A percentile compares a stretch with the other conserved stretches of the same genome.
These are phyloP conservation scores for Tachina lurida DNA, from an alignment of 2,888 invertebrate genomes.

Conservation along the genomic window DNA sequence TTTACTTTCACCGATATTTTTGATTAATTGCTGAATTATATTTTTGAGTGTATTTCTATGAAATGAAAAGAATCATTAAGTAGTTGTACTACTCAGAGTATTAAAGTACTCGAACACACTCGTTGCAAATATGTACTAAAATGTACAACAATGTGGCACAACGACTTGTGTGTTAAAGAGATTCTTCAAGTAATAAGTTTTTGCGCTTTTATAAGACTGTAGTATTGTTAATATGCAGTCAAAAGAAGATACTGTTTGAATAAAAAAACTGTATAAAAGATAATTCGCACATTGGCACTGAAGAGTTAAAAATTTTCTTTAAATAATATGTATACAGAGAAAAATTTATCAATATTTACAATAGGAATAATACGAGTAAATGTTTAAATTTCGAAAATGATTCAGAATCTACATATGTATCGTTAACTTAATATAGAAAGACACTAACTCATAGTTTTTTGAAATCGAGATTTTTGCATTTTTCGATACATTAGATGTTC, in stretches of 20 bases:
- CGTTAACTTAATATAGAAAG: too few relatives aligned
- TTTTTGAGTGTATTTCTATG: constrained; percentile 46
- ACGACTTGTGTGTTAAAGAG: constrained; percentile 63
- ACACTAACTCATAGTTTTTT: too few relatives aligned
- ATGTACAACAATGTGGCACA: constrained; percentile 61
- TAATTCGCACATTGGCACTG: constrained; percentile 48
- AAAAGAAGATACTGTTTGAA: constrained; percentile 44
- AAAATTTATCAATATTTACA: too few relatives aligned
- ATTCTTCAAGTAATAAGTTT: constrained; percentile 55
- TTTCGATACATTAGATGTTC: too few relatives aligned
- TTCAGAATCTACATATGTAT: too few relatives aligned
- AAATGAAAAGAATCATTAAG: constrained; percentile 61
- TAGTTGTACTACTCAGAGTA: constrained; percentile 40
- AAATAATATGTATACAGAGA: too few relatives aligned
- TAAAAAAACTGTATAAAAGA: constrained; percentile 42
- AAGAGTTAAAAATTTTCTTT: neutral
- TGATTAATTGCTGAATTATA: neutral
- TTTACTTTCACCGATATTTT: neutral
- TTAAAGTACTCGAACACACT: constrained; percentile 60
- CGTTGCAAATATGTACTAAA: constrained; percentile 62
- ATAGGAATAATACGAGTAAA: too few relatives aligned
- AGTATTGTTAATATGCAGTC: constrained; percentile 48
- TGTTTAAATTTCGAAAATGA: too few relatives aligned
- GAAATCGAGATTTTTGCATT: too few relatives aligned
- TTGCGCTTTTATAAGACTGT: constrained; percentile 42